Evolutionary conservation across 2,888 invertebrate species (phyloP).

Genomic region (Baccha elongata): DNA sequence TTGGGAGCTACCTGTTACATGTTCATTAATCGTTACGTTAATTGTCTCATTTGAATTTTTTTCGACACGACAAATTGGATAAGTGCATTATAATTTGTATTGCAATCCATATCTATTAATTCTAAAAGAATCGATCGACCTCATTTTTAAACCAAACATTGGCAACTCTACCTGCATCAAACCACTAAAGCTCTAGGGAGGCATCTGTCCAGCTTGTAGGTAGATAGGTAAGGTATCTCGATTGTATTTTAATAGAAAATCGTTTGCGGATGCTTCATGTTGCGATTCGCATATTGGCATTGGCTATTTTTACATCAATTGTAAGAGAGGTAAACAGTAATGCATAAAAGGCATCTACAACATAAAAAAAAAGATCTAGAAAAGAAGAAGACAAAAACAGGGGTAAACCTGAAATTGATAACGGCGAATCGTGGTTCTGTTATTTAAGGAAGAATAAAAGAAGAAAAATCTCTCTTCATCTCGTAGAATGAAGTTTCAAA

Average conservation of each 20-base stretch:
- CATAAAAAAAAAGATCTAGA: not conserved
- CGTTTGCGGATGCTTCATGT: conserved; percentile 71
- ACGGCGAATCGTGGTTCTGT: conserved; percentile 70
- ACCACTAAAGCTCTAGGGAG: conserved; percentile 46
- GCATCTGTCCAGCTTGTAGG: conserved; percentile 55
- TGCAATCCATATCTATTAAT: too few relatives aligned
- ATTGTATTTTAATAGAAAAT: conserved; percentile 74
- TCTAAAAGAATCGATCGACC: too few relatives aligned
- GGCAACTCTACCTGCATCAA: not conserved
- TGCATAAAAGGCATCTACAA: conserved; percentile 19
- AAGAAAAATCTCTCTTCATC: conserved; percentile 53
- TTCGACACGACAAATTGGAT: too few relatives aligned
- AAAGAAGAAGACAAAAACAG: conserved; percentile 29
- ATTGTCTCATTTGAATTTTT: too few relatives aligned
- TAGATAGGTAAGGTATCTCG: conserved; percentile 54
- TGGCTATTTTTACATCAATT: conserved; percentile 71
- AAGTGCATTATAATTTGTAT: too few relatives aligned
- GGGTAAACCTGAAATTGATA: conserved; percentile 70
- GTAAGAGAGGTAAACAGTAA: conserved; percentile 65
- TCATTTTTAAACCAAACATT: not conserved
- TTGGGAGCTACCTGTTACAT: too few relatives aligned
- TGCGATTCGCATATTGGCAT: conserved; percentile 71
- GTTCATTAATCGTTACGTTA: too few relatives aligned
- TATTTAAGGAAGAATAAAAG: conserved; percentile 67
- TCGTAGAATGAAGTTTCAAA: conserved; percentile 13